These are phyloP conservation scores for Lophotriccus pileatus DNA, from an alignment of 2,797 vertebrate species.

Conservation along the genomic window DNA sequence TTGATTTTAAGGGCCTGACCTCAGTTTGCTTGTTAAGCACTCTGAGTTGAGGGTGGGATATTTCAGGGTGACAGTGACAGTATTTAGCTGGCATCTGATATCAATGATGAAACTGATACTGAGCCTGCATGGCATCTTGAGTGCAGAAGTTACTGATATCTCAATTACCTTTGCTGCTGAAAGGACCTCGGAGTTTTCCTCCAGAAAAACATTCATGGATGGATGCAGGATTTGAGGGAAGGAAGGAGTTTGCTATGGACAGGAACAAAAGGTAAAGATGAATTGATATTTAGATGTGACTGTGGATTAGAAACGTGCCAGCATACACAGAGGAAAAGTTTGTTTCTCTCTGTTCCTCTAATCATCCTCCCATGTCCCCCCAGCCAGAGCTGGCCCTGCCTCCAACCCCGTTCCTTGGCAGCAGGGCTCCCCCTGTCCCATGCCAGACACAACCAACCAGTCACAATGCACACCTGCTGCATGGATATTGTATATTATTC, in stretches of 20 bases:
- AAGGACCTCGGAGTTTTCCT: background rate
- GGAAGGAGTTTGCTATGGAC: background rate
- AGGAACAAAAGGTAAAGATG: background rate
- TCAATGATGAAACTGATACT: constrained; percentile 10
- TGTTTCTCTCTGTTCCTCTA: background rate
- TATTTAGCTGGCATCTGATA: constrained; percentile 54
- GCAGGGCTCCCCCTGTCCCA: background rate
- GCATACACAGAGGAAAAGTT: background rate
- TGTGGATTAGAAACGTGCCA: background rate
- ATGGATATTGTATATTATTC: background rate
- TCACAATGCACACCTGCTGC: background rate
- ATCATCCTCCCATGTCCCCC: background rate
- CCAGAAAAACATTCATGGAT: background rate
- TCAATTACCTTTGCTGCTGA: constrained; percentile 34
- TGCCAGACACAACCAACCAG: background rate
- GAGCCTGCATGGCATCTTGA: background rate
- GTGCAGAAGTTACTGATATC: constrained; percentile 28
- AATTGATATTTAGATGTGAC: background rate
- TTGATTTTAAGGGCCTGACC: constrained; percentile 53
- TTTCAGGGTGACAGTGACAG: constrained; percentile 63
- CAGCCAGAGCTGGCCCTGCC: background rate
- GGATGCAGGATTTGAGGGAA: background rate
- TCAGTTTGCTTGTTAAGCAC: constrained; percentile 35
- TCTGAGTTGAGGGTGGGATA: constrained; percentile 19
- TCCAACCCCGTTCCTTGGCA: background rate